Evolutionary conservation across 2,797 vertebrate species (phyloP), one percentile per base, ranked within the genome.

Genomic region (Ispidina picta): DNA sequence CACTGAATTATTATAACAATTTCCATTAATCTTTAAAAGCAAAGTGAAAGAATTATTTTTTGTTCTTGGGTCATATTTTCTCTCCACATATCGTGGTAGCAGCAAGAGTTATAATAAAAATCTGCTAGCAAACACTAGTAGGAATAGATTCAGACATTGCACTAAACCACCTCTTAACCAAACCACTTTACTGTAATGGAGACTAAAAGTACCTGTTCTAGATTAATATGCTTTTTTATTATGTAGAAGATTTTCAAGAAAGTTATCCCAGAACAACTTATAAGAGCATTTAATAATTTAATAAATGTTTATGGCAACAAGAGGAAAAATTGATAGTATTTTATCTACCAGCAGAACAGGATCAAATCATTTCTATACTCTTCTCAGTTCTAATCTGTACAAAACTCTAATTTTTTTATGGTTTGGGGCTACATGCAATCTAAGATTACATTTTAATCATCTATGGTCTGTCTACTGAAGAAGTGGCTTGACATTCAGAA

Each of bases 1-100:
- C 49, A 19, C 23, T 94, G 69, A 90, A 77, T 93, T 87, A 62
- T 75, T 81, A 73, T 8, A 86, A 22, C 15, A 4, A 63, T 79
- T 89, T 85, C 18, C 39, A 88, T 79, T 88, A 87, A 94, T 78
- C 28, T 66, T 89, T 75, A 88, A 73, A 88, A 73, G 56, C 41
- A 90, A 65, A 89, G 23, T 56, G 22, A 84, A 90, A 74, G 9
- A 52, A 90, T 65, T 87, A 56, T 65, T 73, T 87, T 77, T 60
- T 72, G 10, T 66, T 76, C 71, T 91, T 72, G 29, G 28, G 44
- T 46, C 44, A 83, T 77, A 91, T 75, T 69, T 93, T 88, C 22
- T 78, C 16, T 82, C 23, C 25, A 58, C 11, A 52, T 33, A 72
- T 37, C 7, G 37, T 21, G 52, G 54, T 60, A 74, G 54, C 5